A percentile compares a stretch with the other conserved stretches of the same genome.
Conservation (phyloP, 2,888 invertebrate species). For the Tenodera sinensis region DNA sequence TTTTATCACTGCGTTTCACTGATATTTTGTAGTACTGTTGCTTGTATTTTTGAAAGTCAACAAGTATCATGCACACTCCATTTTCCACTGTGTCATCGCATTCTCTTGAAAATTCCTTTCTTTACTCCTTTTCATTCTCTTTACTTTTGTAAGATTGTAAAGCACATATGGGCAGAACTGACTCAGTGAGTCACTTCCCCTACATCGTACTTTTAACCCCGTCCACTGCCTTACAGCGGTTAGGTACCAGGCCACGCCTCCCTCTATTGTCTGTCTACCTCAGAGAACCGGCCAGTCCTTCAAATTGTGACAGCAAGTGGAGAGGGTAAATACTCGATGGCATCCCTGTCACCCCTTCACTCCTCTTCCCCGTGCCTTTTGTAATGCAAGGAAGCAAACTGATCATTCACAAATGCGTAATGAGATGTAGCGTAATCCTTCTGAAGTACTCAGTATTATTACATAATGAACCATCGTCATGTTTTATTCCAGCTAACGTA, state of each 20-base stretch:
- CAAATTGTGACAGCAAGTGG: too few species aligned
- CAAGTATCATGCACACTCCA: background rate
- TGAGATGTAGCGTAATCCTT: background rate
- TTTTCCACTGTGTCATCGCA: background rate
- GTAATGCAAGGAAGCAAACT: background rate
- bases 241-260: too few species aligned
- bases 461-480: background rate
- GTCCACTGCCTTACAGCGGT: too few species aligned
- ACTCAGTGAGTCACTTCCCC: too few species aligned
- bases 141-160: background rate
- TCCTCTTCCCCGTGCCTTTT: too few species aligned
- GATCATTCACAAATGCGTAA: background rate
- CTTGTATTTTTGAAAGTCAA: background rate
- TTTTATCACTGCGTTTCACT: background rate
- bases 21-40: background rate
- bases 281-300: too few species aligned
- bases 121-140: background rate
- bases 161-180: too few species aligned
- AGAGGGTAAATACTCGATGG: too few species aligned
- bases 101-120: background rate
- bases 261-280: too few species aligned
- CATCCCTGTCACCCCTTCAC: too few species aligned
- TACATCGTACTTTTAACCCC: too few species aligned
- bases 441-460: background rate
- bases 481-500: too few species aligned